phyloP scores from a whole-genome alignment of 2,888 invertebrate genomes.

The Chrysolina haemoptera region DNA sequence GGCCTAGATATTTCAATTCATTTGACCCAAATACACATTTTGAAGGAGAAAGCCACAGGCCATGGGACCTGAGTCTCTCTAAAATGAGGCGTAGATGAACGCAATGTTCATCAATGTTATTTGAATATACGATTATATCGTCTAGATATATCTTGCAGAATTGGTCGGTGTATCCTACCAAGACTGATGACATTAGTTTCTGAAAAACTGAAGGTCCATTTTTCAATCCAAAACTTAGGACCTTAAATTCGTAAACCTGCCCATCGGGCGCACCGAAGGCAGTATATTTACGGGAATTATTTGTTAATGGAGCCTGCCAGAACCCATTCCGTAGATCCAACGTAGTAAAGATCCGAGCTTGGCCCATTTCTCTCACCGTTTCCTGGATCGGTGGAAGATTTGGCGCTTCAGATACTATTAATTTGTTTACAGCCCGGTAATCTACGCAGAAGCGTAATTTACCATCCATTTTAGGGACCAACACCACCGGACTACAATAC shows the following conservation, averaged over 20 bases:
- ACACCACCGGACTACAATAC: neutral
- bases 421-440: neutral
- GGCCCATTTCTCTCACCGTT: too few relatives aligned
- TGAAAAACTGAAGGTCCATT: neutral
- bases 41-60: slow-evolving; percentile 26
- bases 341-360: neutral
- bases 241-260: neutral
- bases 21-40: slow-evolving; percentile 46
- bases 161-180: slow-evolving; percentile 20
- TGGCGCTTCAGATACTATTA: neutral
- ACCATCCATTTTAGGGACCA: neutral
- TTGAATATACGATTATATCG: slow-evolving; percentile 49
- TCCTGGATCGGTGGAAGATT: neutral
- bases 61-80: slow-evolving; percentile 45
- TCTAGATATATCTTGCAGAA: slow-evolving; percentile 56
- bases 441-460: neutral
- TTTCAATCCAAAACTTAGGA: neutral
- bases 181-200: slow-evolving; percentile 1
- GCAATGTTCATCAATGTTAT: slow-evolving; percentile 47
- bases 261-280: too few relatives aligned
- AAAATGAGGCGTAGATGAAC: slow-evolving; percentile 46
- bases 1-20: slow-evolving; percentile 41
- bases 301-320: too few relatives aligned
- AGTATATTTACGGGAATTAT: too few relatives aligned
- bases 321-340: too few relatives aligned